Percentiles rank a stretch among this genome's conserved stretches.
phyloP scores from a whole-genome alignment of 2,797 vertebrate species.

The Caiman crocodilus region DNA sequence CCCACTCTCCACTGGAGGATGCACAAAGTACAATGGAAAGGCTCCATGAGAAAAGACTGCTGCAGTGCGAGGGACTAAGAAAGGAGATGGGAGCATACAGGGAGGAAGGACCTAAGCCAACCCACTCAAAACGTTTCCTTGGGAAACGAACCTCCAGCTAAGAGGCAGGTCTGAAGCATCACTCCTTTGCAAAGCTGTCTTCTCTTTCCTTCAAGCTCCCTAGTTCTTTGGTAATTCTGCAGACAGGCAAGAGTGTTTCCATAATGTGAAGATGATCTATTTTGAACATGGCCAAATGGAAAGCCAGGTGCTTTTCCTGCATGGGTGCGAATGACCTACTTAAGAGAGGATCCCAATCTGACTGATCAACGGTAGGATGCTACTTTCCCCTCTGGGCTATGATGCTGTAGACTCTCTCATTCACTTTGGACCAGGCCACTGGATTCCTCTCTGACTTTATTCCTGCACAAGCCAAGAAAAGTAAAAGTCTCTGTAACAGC shows the following conservation, averaged over 20 bases:
- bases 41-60: neutral
- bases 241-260: neutral
- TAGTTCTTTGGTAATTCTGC: rapidly evolving
- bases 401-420: rapidly evolving
- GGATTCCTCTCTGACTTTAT: rapidly evolving
- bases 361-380: no score
- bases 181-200: rapidly evolving
- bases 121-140: rapidly evolving
- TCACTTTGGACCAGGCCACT: rapidly evolving
- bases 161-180: rapidly evolving
- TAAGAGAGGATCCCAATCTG: neutral
- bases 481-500: neutral
- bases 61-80: neutral
- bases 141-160: neutral
- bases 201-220: neutral
- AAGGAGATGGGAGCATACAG: neutral
- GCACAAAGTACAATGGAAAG: rapidly evolving
- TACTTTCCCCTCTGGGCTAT: neutral
- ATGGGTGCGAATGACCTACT: neutral
- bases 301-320: rapidly evolving
- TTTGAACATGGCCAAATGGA: neutral
- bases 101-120: neutral
- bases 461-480: neutral
- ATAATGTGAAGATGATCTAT: neutral
- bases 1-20: neutral